Percentiles rank a stretch among this genome's conserved stretches.
Conservation (phyloP, 2,113 vertebrate genomes). For the Microtus ochrogaster region DNA sequence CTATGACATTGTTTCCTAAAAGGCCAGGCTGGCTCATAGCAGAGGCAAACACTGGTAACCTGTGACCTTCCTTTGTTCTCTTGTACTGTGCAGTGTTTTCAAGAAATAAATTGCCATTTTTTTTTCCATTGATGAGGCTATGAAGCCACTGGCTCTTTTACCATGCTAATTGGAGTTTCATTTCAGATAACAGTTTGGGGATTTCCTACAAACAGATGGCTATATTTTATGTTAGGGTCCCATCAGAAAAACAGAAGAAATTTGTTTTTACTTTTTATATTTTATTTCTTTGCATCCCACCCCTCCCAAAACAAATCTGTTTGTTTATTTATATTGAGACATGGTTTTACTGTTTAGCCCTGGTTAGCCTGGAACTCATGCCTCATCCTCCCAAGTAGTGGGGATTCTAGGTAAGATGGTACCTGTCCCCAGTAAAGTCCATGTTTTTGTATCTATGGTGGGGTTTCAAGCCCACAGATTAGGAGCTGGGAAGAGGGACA, state of each 20-base stretch:
- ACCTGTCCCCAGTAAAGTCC: not conserved
- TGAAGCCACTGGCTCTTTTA: not conserved
- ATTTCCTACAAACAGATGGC: not conserved
- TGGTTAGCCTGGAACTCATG: not conserved
- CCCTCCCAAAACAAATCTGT: not conserved
- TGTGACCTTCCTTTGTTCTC: not conserved
- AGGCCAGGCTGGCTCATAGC: not conserved
- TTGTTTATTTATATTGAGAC: not conserved
- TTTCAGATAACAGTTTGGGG: not conserved
- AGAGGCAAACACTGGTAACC: not conserved
- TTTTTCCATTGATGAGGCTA: not conserved
- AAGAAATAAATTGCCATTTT: not conserved
- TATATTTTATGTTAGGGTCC: not conserved
- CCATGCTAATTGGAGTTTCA: conserved; percentile 6
- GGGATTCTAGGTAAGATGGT: not conserved
- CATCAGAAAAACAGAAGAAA: not conserved
- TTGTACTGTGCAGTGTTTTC: not conserved
- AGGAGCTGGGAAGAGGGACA: not conserved
- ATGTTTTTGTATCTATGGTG: not conserved
- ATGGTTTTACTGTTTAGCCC: not conserved
- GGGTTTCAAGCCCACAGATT: not conserved
- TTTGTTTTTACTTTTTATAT: not conserved
- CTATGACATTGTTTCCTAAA: not conserved
- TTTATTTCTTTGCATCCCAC: not conserved
- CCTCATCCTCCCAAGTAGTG: not conserved